Evolutionary conservation across 2,113 vertebrate species (phyloP).

Genomic region (Australoheros scitulus): DNA sequence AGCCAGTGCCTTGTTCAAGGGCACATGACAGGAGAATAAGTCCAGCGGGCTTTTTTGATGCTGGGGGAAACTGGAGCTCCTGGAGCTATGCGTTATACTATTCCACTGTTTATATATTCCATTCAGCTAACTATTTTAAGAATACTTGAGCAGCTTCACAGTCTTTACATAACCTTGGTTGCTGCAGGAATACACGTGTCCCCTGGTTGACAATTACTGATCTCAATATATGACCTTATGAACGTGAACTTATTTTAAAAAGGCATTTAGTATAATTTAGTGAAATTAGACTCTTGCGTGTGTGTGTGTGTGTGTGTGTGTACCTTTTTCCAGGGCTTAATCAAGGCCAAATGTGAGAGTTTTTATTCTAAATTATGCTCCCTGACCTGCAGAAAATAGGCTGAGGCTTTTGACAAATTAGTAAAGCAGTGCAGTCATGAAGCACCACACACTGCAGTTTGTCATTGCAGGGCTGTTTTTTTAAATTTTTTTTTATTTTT

Average conservation of each 20-base stretch:
- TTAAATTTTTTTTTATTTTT: background rate
- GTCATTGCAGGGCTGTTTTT: slow-evolving; percentile 30
- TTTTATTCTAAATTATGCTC: background rate
- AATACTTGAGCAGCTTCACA: background rate
- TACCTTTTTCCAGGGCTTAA: background rate
- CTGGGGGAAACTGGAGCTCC: background rate
- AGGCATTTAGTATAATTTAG: background rate
- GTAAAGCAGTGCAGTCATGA: slow-evolving; percentile 8
- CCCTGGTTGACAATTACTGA: background rate
- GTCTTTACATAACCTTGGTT: background rate
- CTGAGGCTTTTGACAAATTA: slow-evolving; percentile 17
- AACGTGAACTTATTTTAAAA: background rate
- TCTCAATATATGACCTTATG: slow-evolving; percentile 5
- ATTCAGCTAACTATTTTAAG: slow-evolving; percentile 11
- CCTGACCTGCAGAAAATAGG: background rate
- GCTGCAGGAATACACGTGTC: background rate
- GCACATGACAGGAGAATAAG: background rate
- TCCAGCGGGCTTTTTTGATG: background rate
- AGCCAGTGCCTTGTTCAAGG: background rate
- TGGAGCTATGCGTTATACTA: background rate
- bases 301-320: background rate
- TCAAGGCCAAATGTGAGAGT: background rate
- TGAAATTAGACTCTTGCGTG: background rate
- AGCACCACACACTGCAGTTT: slow-evolving; percentile 12
- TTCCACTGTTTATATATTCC: background rate